Percentiles rank a stretch among this genome's conserved stretches.
Evolutionary conservation across 2,797 vertebrate species (phyloP).

Genomic region (Leptodactylus fallax): DNA sequence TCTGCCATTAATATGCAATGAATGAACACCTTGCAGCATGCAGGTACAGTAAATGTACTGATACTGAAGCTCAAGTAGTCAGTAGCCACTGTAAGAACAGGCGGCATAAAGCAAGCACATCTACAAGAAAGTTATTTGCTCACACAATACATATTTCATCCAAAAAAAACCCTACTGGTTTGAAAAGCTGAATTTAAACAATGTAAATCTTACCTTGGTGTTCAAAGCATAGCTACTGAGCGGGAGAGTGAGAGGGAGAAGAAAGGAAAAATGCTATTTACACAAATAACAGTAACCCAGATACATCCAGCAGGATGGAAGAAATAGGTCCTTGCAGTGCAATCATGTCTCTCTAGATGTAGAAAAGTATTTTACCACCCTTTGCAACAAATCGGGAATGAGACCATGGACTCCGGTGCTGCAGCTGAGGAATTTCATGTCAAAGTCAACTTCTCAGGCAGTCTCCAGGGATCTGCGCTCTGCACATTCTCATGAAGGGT

Average conservation of each 20-base stretch:
- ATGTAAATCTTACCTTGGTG: conserved; percentile 80
- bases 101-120: conserved; percentile 68
- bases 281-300: conserved; percentile 77
- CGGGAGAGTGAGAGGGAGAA: conserved; percentile 52
- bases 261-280: conserved; percentile 75
- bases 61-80: neutral
- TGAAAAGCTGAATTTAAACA: conserved; percentile 75
- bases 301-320: conserved; percentile 72
- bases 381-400: conserved; percentile 82
- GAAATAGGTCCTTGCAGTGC: conserved; percentile 78
- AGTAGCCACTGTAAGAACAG: conserved; percentile 69
- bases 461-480: conserved; percentile 83
- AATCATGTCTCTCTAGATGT: conserved; percentile 80
- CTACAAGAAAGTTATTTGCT: conserved; percentile 76
- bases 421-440: conserved; percentile 80
- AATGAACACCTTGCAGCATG: neutral
- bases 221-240: conserved; percentile 71
- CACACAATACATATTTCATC: conserved; percentile 70
- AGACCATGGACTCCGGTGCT: conserved; percentile 78
- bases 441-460: conserved; percentile 90
- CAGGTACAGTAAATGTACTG: neutral
- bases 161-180: conserved; percentile 66
- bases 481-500: conserved; percentile 92
- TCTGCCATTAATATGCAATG: neutral
- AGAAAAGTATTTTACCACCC: conserved; percentile 81